These are phyloP conservation scores for Muschampia staudingeri DNA, from an alignment of 2,888 invertebrate genomes.

Conservation along the genomic window DNA sequence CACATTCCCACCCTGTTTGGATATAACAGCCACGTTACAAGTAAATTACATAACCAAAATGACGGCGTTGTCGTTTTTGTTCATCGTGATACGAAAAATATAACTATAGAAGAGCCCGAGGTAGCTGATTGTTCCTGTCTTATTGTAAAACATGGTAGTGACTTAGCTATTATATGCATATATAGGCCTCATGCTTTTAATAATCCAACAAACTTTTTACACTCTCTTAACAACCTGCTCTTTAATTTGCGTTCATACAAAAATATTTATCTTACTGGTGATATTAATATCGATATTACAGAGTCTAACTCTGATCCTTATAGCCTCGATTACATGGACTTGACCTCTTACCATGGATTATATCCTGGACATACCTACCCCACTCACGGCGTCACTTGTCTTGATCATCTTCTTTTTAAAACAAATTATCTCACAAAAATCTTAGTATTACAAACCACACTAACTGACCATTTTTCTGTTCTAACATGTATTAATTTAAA, in stretches of 20 bases:
- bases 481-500: neutral
- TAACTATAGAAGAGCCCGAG: neutral
- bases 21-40: neutral
- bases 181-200: conserved; percentile 21
- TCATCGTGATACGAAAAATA: neutral
- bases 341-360: neutral
- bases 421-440: neutral
- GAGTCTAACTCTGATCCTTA: neutral
- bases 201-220: neutral
- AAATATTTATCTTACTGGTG: neutral
- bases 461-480: conserved; percentile 10
- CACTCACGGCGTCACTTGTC: neutral
- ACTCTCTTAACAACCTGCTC: neutral
- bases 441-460: neutral
- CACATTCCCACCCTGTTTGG: neutral
- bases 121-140: neutral
- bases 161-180: neutral
- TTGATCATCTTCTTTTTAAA: neutral
- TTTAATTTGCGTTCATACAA: neutral
- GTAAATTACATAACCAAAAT: conserved; percentile 19
- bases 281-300: conserved; percentile 13
- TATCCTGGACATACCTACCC: neutral
- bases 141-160: neutral
- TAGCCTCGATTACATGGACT: neutral
- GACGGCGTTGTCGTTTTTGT: conserved; percentile 19